phyloP scores from a whole-genome alignment of 2,113 vertebrate species.

The Rafetus swinhoei region DNA sequence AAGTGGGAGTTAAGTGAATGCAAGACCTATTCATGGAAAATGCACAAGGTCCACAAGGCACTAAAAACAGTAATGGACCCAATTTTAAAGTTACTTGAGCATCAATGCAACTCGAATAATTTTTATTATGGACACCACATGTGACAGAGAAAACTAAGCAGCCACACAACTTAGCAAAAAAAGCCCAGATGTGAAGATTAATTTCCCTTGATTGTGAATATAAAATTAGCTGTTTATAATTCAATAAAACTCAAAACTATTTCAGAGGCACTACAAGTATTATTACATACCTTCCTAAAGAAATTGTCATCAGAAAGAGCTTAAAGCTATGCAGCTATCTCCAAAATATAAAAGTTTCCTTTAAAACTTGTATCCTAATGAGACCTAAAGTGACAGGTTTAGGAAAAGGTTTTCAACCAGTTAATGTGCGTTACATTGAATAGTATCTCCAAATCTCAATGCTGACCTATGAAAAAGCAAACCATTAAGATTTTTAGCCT shows the following conservation, averaged over 20 bases:
- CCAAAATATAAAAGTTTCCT: neutral
- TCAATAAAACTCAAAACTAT: neutral
- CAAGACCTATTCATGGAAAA: neutral
- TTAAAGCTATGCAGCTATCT: neutral
- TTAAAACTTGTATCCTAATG: neutral
- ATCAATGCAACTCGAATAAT: neutral
- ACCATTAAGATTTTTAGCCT: neutral
- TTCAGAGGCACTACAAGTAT: neutral
- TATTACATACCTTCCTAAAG: neutral
- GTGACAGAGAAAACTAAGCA: neutral
- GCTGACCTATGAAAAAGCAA: neutral
- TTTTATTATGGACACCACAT: neutral
- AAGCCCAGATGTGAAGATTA: neutral
- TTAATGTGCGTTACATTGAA: neutral
- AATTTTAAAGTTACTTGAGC: neutral
- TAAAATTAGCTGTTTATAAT: constrained; percentile 9
- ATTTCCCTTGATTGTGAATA: neutral
- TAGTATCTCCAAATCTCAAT: neutral
- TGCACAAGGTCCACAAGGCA: fast-evolving
- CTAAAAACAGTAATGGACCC: neutral
- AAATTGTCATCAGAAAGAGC: constrained; percentile 3
- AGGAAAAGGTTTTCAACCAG: neutral
- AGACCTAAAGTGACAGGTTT: neutral
- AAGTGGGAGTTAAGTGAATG: fast-evolving
- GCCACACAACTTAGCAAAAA: neutral